phyloP scores from a whole-genome alignment of 2,797 vertebrate species.

The Catharus ustulatus region DNA sequence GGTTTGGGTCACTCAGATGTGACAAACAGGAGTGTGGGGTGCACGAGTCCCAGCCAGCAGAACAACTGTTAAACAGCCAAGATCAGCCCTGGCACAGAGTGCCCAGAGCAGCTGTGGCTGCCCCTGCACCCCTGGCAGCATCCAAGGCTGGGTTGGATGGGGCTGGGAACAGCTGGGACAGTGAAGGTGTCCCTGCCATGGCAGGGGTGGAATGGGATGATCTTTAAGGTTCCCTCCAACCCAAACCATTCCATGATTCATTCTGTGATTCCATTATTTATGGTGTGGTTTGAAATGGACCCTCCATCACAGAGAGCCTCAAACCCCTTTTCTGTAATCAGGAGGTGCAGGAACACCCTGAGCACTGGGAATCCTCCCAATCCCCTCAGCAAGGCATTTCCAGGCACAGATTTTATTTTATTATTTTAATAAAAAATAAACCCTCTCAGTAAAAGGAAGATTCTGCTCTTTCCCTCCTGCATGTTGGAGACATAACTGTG shows the following conservation, averaged over 20 bases:
- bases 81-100: background rate
- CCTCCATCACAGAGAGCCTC: background rate
- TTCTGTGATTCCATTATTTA: background rate
- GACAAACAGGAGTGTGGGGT: background rate
- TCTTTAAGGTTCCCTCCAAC: background rate
- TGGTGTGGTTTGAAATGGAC: background rate
- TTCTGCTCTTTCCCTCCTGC: background rate
- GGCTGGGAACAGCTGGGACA: fast-evolving
- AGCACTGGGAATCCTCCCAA: background rate
- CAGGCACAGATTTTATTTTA: background rate
- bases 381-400: background rate
- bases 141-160: fast-evolving
- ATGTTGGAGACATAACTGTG: background rate
- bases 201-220: background rate
- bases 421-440: background rate
- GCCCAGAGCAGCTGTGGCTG: background rate
- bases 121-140: background rate
- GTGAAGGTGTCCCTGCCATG: background rate
- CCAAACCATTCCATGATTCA: background rate
- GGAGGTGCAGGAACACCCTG: background rate
- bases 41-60: fast-evolving
- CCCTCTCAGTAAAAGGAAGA: background rate
- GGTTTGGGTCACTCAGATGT: background rate
- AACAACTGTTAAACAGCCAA: fast-evolving
- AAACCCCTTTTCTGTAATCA: background rate